Evolutionary conservation across 2,888 invertebrate species (phyloP).

Genomic region (Coecobrya sp.): DNA sequence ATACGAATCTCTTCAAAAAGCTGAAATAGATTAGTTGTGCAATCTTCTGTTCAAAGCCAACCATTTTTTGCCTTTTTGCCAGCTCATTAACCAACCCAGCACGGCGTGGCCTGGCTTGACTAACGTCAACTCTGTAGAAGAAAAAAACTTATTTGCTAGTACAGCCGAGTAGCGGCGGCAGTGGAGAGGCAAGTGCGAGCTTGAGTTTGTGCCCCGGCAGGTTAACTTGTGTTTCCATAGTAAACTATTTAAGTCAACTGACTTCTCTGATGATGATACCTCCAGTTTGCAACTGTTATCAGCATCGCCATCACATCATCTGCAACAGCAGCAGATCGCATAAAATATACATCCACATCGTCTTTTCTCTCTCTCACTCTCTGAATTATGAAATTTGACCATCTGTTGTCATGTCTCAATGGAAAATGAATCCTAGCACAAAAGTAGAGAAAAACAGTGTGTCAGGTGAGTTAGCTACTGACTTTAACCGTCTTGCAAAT

Average conservation of each 20-base stretch:
- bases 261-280: conserved; percentile 13
- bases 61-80: conserved; percentile 54
- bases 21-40: neutral
- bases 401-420: conserved; percentile 69
- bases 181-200: neutral
- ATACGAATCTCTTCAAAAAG: conserved; percentile 49
- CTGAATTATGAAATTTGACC: conserved; percentile 76
- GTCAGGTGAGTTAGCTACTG: conserved; percentile 64
- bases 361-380: neutral
- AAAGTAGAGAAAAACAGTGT: conserved; percentile 48
- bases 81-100: conserved; percentile 73
- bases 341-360: conserved; percentile 30
- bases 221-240: conserved; percentile 59
- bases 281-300: conserved; percentile 81
- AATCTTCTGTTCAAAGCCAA: conserved; percentile 37
- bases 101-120: conserved; percentile 25
- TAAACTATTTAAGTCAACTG: conserved; percentile 5
- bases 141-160: neutral
- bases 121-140: neutral
- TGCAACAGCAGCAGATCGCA: conserved; percentile 9
- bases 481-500: neutral
- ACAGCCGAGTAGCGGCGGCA: neutral
- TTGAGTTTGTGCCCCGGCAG: conserved; percentile 69
- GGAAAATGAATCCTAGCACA: conserved; percentile 72
- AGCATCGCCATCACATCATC: conserved; percentile 25